Evolutionary conservation across 2,888 invertebrate genomes (phyloP), one percentile per base, ranked within the genome.

Genomic region (Diplazon laetatorius): DNA sequence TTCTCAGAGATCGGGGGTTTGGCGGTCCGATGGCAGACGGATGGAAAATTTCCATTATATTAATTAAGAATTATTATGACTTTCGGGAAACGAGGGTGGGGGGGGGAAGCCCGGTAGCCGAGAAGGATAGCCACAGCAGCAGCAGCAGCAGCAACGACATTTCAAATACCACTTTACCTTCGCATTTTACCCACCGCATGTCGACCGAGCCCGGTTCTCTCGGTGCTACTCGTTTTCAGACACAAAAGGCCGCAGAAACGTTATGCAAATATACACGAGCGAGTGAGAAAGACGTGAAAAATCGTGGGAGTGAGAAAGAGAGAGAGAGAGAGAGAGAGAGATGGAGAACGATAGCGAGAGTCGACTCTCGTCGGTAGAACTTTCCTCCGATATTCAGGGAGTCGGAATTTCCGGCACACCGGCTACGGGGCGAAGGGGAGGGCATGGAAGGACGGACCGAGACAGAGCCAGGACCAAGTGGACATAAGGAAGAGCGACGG

Each of bases 231-330:
- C 85, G 85, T 87, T 87, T 85, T 84, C 86, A 85, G 84, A 83
- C 85, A 82, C 86, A 83, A 83, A 87, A 87, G 87, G 86, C 87
- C 87, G 86, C 85, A 87, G 86, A 85, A 87, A 85, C 85, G 87
- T 87, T 87, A 87, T 88, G 87, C 86, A 88, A 88, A 87, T 87
- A n/a, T n/a, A n/a, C n/a, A 82, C 68, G 75, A 60, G 52, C 55
- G 63, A 72, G 63, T 44, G 60, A 37, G 60, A 44, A 50, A 59
- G 52, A 74, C 44, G 44, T 60, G 52, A 71, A 62, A 59, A 62
- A n/a, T n/a, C n/a, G n/a, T n/a, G 22, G 44, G 68, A 44, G n/a
- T 44, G 55, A 52, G 25, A 71, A 60, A 70, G 60, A 46, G 37
- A 72, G 59, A 60, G 60, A 62, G 48, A 57, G 59, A 72, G 63